Evolutionary conservation across 64 coral and sea anemone species (phyloP).

Genomic region (Stichodactyla helianthus): DNA sequence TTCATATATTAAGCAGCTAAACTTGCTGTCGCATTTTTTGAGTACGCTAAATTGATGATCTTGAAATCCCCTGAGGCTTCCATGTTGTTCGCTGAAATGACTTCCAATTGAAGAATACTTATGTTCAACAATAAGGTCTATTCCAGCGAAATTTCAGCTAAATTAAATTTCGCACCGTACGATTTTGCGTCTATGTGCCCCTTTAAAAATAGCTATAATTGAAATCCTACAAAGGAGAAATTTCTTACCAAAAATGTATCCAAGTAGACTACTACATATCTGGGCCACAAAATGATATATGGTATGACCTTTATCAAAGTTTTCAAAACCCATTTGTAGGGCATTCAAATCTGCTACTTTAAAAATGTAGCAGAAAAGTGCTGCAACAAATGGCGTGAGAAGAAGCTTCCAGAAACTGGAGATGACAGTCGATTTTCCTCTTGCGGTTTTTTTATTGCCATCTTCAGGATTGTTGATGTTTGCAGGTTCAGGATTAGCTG

Average conservation of each 20-base stretch:
- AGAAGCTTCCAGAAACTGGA: slow-evolving; percentile 39
- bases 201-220: no score
- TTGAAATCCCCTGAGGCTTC: no score
- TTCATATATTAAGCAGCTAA: no score
- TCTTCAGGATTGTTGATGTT: neutral
- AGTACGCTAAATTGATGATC: no score
- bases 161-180: no score
- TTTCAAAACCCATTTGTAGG: slow-evolving; percentile 16
- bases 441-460: neutral
- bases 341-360: neutral
- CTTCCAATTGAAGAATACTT: no score
- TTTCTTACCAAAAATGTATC: slow-evolving; percentile 40
- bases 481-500: neutral
- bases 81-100: no score
- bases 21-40: no score
- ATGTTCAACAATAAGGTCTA: no score
- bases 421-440: slow-evolving; percentile 58
- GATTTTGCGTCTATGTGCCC: no score
- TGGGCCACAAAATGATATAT: slow-evolving; percentile 40
- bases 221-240: no score
- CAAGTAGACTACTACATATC: slow-evolving; percentile 58
- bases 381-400: slow-evolving; percentile 45
- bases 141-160: no score
- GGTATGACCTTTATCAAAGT: neutral
- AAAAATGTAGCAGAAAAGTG: slow-evolving; percentile 12